Evolutionary conservation across 2,888 invertebrate species (phyloP), one percentile per base, ranked within the genome.

Genomic region (Amphipoea lucens): DNA sequence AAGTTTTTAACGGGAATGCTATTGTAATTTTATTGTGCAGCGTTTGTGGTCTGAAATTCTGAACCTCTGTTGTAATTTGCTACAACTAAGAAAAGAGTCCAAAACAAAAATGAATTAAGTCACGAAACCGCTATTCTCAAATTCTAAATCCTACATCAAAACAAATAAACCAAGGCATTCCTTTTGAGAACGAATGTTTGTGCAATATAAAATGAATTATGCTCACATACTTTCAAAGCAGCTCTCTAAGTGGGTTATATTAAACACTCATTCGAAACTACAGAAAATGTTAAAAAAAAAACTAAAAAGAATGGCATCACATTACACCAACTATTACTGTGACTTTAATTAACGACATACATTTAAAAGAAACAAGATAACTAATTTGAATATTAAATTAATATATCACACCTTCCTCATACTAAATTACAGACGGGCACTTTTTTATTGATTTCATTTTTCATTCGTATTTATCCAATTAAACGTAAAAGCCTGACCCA

Each of bases 401-500:
- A 88, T 87, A 86, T 84, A 89, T 88, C 79, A 85, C 81, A 78
- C 78, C 54, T 81, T 40, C 62, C 29, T 71, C 54, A 73, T 70
- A 82, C 42, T 77, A 81, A 81, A 82, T 88, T 88, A 82, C 74
- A 72, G 69, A 78, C 78, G 11, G 63, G 20, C 69, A 83, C 70
- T 76, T 75, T 88, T 87, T 86, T 82, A 89, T 87, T 88, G 87
- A 84, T 84, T 89, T 81, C 88, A 86, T 89, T 81, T 86, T 81
- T 89, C 89, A 87, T 82, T 85, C 78, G 81, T 87, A 86, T 84
- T 87, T 86, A 90, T 69, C 88, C 89, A 89, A 90, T 89, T 82
- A 89, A 88, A 89, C 67, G 42, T 85, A 76, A 84, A 82, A 83
- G 54, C 79, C 74, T 54, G 82, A 12, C 76, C 83, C 83, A 77